A percentile compares a stretch with the other conserved stretches of the same genome.
Conservation (phyloP, 2,888 invertebrate species). For the Acronicta aceris region DNA sequence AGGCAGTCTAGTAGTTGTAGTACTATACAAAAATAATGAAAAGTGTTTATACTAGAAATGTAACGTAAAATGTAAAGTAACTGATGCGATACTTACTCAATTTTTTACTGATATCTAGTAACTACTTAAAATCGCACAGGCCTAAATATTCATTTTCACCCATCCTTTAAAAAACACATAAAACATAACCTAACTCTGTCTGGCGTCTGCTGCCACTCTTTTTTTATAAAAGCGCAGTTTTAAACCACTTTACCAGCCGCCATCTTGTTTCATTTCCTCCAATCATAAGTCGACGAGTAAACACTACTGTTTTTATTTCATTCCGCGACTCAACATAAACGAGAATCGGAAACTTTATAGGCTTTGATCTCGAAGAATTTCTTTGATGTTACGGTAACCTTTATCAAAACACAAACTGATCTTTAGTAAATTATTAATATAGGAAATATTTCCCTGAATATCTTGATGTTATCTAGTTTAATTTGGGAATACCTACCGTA, state of each 20-base stretch:
- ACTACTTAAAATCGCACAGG: too few species aligned
- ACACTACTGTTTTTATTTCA: slow-evolving; percentile 45
- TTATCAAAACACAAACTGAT: slow-evolving; percentile 33
- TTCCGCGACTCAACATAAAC: slow-evolving; percentile 30
- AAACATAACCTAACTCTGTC: slow-evolving; percentile 1
- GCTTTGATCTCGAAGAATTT: slow-evolving; percentile 52
- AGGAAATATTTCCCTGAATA: slow-evolving; percentile 16
- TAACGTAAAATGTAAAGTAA: too few species aligned
- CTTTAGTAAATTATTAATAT: slow-evolving; percentile 48
- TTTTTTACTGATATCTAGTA: too few species aligned
- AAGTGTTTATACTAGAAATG: too few species aligned
- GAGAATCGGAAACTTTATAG: slow-evolving; percentile 23
- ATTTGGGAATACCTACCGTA: slow-evolving; percentile 38
- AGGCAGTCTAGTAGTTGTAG: too few species aligned
- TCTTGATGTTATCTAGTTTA: slow-evolving; percentile 28
- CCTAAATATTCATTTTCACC: background rate
- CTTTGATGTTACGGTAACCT: slow-evolving; percentile 43
- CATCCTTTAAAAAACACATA: slow-evolving; percentile 3
- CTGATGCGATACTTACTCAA: too few species aligned
- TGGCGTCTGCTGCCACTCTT: background rate
- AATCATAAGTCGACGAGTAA: slow-evolving; percentile 39
- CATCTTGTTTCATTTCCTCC: slow-evolving; percentile 47
- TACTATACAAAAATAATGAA: too few species aligned
- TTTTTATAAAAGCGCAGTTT: slow-evolving; percentile 28
- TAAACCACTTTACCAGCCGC: slow-evolving; percentile 34